Percentiles rank a stretch among this genome's conserved stretches.
Conservation (phyloP, 1,140 invertebrate genomes). For the Papilio xuthus region DNA sequence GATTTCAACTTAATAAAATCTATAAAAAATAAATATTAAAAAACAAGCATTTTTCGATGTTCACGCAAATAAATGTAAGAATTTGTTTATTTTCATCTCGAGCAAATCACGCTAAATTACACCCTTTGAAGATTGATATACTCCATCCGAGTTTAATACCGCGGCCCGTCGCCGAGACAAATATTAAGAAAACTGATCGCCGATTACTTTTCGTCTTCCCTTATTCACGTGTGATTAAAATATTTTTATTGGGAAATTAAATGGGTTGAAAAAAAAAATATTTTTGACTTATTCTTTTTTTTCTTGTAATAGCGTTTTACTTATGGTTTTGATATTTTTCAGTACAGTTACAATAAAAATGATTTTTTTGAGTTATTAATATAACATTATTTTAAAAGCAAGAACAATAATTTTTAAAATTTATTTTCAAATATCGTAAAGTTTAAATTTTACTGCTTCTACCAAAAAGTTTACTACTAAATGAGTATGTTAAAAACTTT, state of each 20-base stretch:
- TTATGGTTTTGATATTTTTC: no score
- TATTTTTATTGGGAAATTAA: neutral
- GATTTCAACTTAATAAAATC: neutral
- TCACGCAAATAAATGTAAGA: constrained; percentile 23
- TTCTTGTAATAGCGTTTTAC: no score
- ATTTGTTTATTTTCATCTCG: constrained; percentile 21
- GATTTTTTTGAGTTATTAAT: no score
- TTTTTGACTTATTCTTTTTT: neutral
- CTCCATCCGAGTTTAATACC: constrained; percentile 19
- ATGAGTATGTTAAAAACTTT: neutral
- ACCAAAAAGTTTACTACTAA: neutral
- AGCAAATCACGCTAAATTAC: constrained; percentile 24
- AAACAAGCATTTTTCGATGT: neutral
- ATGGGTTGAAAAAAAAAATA: neutral
- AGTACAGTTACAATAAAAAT: no score
- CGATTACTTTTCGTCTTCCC: neutral
- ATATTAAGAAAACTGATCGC: constrained; percentile 31
- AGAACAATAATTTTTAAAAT: no score
- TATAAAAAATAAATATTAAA: neutral
- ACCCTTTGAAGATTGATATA: constrained; percentile 31
- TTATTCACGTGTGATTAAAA: neutral
- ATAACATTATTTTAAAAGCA: no score
- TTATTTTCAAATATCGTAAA: no score
- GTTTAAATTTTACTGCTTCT: no score
- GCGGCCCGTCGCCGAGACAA: constrained; percentile 21